phyloP scores from a whole-genome alignment of 2,888 invertebrate species.

The Trypoxylon attenuatum region DNA sequence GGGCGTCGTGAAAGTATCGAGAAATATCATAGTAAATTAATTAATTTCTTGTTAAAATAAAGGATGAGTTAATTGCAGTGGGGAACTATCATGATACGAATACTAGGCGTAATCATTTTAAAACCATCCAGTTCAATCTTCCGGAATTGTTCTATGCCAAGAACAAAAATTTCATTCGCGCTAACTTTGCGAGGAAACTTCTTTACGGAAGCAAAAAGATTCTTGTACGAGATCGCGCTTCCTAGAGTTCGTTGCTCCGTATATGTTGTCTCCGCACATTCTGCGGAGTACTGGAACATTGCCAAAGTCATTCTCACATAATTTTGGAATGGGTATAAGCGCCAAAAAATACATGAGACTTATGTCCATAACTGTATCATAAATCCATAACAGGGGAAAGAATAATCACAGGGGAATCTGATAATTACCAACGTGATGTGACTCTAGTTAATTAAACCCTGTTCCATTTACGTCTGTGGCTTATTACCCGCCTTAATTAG shows the following conservation, averaged over 20 bases:
- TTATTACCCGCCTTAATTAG: not conserved
- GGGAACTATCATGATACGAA: too few species aligned
- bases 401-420: slow-evolving; percentile 19
- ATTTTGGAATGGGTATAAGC: slow-evolving; percentile 43
- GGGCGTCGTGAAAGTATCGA: too few species aligned
- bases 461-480: not conserved
- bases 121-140: too few species aligned
- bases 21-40: too few species aligned
- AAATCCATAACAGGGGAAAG: slow-evolving; percentile 26
- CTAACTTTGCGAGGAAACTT: slow-evolving; percentile 30
- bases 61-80: too few species aligned
- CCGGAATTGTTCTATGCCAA: slow-evolving; percentile 7
- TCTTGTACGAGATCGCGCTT: slow-evolving; percentile 43
- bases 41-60: too few species aligned
- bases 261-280: slow-evolving; percentile 52
- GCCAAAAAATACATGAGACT: slow-evolving; percentile 44
- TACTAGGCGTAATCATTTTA: too few species aligned
- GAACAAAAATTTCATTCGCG: not conserved
- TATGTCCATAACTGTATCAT: slow-evolving; percentile 20
- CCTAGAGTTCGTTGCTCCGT: slow-evolving; percentile 55
- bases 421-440: slow-evolving; percentile 9
- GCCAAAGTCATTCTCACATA: slow-evolving; percentile 60
- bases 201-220: slow-evolving; percentile 26
- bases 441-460: slow-evolving; percentile 30
- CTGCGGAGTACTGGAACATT: slow-evolving; percentile 43